Conservation (phyloP, 2,888 invertebrate genomes). For the Drosophila multiciliata region DNA sequence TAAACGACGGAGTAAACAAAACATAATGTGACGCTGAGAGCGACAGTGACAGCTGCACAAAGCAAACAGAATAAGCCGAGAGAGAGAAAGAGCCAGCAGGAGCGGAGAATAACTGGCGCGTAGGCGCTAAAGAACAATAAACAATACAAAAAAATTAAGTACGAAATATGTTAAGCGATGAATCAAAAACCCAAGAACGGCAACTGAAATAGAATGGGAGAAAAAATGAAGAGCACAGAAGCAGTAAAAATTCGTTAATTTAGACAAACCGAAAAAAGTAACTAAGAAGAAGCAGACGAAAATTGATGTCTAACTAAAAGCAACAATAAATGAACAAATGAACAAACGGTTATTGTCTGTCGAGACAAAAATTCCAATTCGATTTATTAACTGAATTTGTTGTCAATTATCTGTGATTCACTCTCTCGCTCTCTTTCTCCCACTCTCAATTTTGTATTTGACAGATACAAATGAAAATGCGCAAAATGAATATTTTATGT, state of each 20-base stretch:
- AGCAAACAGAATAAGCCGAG: conserved; percentile 10
- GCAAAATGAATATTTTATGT: neutral
- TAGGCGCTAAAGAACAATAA: conserved; percentile 63
- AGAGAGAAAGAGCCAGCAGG: neutral
- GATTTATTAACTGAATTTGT: conserved; percentile 20
- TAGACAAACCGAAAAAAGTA: neutral
- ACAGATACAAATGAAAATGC: neutral
- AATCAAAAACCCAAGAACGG: conserved; percentile 40
- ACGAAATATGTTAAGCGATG: conserved; percentile 43
- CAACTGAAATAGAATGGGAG: conserved; percentile 32
- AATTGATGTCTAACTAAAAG: conserved; percentile 5
- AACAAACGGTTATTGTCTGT: conserved; percentile 1
- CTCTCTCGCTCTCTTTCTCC: neutral
- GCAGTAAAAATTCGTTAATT: conserved; percentile 17
- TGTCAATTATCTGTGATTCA: conserved; percentile 4
- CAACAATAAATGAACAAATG: neutral
- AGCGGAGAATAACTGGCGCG: conserved; percentile 47
- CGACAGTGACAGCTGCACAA: conserved; percentile 7
- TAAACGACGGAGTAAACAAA: conserved; percentile 62
- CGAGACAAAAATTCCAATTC: conserved; percentile 14
- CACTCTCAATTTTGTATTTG: conserved; percentile 2
- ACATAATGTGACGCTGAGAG: conserved; percentile 29
- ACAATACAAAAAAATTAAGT: conserved; percentile 23
- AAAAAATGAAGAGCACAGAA: conserved; percentile 13
- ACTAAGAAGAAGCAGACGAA: neutral